These are phyloP conservation scores for Ophion costatus DNA, from an alignment of 2,888 invertebrate genomes.

Conservation along the genomic window DNA sequence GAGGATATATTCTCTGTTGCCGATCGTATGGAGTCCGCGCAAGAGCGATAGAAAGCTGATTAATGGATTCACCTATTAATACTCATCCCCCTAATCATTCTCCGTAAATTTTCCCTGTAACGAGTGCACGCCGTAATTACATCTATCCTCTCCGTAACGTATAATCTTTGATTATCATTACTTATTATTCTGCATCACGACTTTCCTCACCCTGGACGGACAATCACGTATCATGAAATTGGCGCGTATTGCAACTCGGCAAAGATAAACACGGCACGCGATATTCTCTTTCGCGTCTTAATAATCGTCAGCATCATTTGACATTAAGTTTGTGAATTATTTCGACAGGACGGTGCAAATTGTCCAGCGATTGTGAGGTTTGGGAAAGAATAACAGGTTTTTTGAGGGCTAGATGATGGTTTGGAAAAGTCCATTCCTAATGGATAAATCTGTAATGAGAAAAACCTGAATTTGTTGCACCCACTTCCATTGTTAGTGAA, in stretches of 20 bases:
- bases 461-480: no score
- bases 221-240: not conserved
- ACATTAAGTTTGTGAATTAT: not conserved
- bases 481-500: no score
- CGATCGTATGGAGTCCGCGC: slow-evolving; percentile 9
- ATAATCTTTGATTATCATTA: slow-evolving; percentile 43
- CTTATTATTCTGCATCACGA: slow-evolving; percentile 32
- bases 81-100: slow-evolving; percentile 65
- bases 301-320: not conserved
- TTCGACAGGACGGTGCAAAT: not conserved
- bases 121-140: slow-evolving; percentile 61
- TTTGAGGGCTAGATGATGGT: no score
- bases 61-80: slow-evolving; percentile 65
- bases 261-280: not conserved
- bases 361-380: not conserved
- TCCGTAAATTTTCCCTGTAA: slow-evolving; percentile 62
- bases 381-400: no score
- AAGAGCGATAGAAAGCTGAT: slow-evolving; percentile 50
- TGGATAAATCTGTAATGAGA: no score
- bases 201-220: slow-evolving; percentile 10
- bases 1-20: slow-evolving; percentile 16
- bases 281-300: not conserved
- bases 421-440: no score
- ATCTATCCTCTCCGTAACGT: slow-evolving; percentile 24
- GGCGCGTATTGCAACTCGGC: not conserved